phyloP scores from a whole-genome alignment of 2,888 invertebrate species.

The Malthinus seriepunctatus region DNA sequence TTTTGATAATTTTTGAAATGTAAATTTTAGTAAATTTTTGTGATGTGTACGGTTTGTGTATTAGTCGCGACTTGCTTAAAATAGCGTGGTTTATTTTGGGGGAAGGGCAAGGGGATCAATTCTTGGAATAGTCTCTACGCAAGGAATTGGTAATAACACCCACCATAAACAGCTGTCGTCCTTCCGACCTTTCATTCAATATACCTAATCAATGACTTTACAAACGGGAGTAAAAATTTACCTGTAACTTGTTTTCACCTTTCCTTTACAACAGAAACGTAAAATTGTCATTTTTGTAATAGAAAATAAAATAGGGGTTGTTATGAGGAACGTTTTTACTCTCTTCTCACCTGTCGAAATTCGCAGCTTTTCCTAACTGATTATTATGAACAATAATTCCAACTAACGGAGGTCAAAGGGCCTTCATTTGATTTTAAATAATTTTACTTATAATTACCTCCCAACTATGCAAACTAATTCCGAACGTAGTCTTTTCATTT shows the following conservation, averaged over 20 bases:
- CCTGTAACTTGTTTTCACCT: conserved; percentile 22
- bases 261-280: not conserved
- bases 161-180: conserved; percentile 30
- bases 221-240: conserved; percentile 20
- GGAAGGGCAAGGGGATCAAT: conserved; percentile 18
- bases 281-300: too few species aligned
- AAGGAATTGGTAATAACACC: conserved; percentile 34
- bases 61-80: conserved; percentile 36
- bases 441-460: too few species aligned
- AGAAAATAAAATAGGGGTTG: too few species aligned
- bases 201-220: conserved; percentile 35
- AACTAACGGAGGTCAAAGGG: too few species aligned
- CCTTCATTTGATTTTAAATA: too few species aligned
- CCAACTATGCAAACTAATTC: too few species aligned
- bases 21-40: conserved; percentile 1
- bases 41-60: conserved; percentile 30
- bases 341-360: too few species aligned
- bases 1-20: not conserved
- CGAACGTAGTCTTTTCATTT: too few species aligned
- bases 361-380: too few species aligned
- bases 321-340: too few species aligned
- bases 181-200: conserved; percentile 37
- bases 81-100: conserved; percentile 26
- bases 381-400: too few species aligned
- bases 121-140: conserved; percentile 33